Evolutionary conservation across 2,888 invertebrate genomes (phyloP), one percentile per base, ranked within the genome.

Genomic region (Boloria euphrosyne): DNA sequence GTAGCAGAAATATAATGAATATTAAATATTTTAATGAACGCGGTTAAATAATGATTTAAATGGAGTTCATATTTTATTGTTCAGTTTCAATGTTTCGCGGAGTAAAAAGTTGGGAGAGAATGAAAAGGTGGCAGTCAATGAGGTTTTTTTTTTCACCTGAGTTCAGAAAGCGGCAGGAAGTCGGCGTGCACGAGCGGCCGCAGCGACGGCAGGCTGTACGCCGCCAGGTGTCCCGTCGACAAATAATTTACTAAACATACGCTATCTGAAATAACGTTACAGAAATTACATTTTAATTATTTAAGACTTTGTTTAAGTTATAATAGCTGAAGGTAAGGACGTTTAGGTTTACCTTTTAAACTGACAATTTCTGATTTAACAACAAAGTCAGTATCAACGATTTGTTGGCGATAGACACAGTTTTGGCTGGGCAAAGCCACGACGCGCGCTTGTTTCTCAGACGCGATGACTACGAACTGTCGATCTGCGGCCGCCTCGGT

Each of bases 141-240:
- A 16, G 43, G 13, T 10, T 43, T 52, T 5, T 17, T 22, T 43
- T 31, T 31, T 61, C 54, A 98, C 98, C 98, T 98, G 92, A 98
- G 95, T 91, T 98, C 98, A 74, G 97, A 95, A 75, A 98, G 94
- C 71, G 98, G 98, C 81, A 99, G 94, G 93, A 99, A 98, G 91
- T 98, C 98, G 71, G 97, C 95, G 89, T 98, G 97, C 81, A 98
- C 94, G 73, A 99, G 94, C 77, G 96, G 96, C 89, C 97, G 95
- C 79, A 99, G 94, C 85, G 98, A 98, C 70, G 99, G 99, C 88
- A 99, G 94, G 93, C 98, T 98, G 93, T 98, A 97, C 72, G 98
- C 97, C 82, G 96, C 94, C 82, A 99, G 93, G 92, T 98, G 98
- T 65, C 99, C 98, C 89, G 96, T 98, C 71, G 98, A 98, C 80